These are phyloP conservation scores for Drosophila mimica DNA, from an alignment of 2,888 invertebrate species.

Conservation along the genomic window DNA sequence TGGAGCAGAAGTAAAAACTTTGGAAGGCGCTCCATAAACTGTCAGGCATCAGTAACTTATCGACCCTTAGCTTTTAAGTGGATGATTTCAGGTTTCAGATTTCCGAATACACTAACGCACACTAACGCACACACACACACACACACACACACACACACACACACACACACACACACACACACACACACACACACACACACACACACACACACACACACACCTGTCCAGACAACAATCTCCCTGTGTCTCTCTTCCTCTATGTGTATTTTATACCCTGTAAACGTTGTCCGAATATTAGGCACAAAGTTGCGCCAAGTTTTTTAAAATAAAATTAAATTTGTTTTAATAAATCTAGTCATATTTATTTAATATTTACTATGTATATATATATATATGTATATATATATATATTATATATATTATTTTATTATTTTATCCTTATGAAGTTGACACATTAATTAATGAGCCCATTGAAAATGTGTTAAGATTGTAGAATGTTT, in stretches of 20 bases:
- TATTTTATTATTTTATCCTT: not conserved
- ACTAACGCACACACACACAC: conserved; percentile 6
- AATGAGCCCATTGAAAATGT: not conserved
- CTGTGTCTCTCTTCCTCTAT: not conserved
- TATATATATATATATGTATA: not conserved
- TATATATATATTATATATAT: not conserved
- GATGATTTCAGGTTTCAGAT: conserved; percentile 77
- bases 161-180: conserved; percentile 10
- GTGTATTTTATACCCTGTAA: conserved; percentile 21
- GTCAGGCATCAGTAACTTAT: conserved; percentile 80
- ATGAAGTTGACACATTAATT: not conserved
- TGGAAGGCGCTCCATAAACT: conserved; percentile 63
- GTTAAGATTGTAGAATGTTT: not conserved
- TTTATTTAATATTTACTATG: not conserved
- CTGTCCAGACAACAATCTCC: conserved; percentile 33
- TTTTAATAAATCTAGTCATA: not conserved
- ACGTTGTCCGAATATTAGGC: not conserved
- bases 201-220: conserved; percentile 15
- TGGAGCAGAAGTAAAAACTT: conserved; percentile 48
- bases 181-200: conserved; percentile 8
- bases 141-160: no score
- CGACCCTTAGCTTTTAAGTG: conserved; percentile 80
- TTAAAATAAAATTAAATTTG: not conserved
- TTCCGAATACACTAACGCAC: conserved; percentile 43
- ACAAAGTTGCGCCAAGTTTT: not conserved